These are phyloP conservation scores for Brachynemurus nebulosus DNA, from an alignment of 2,888 invertebrate genomes.

Conservation along the genomic window DNA sequence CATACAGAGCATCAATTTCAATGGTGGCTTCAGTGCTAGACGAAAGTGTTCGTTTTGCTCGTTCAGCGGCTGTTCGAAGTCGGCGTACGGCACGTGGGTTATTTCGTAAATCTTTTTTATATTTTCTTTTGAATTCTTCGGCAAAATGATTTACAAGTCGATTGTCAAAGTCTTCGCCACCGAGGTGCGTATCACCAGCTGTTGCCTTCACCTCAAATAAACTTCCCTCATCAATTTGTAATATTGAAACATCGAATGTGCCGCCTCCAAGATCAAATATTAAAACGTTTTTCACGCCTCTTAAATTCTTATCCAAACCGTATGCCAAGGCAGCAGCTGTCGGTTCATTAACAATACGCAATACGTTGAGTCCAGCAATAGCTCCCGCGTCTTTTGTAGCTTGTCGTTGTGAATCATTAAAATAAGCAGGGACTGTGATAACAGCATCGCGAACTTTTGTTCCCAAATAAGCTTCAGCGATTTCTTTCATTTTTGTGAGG, in stretches of 20 bases:
- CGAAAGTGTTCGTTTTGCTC: slow-evolving; percentile 62
- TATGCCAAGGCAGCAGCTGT: slow-evolving; percentile 45
- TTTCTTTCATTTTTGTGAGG: slow-evolving; percentile 44
- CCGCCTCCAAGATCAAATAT: slow-evolving; percentile 43
- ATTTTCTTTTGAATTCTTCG: slow-evolving; percentile 60
- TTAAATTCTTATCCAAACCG: slow-evolving; percentile 33
- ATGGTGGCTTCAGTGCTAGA: slow-evolving; percentile 62
- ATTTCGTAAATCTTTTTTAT: slow-evolving; percentile 48
- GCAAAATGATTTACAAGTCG: slow-evolving; percentile 50
- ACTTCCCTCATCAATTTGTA: slow-evolving; percentile 46
- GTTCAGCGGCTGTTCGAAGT: slow-evolving; percentile 60
- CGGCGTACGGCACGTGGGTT: slow-evolving; percentile 55
- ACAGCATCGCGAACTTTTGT: slow-evolving; percentile 52
- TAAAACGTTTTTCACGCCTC: slow-evolving; percentile 32
- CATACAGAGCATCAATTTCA: slow-evolving; percentile 61
- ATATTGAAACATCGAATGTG: slow-evolving; percentile 52
- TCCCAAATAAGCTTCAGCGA: slow-evolving; percentile 57
- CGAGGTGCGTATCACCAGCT: slow-evolving; percentile 38
- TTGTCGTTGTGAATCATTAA: slow-evolving; percentile 50
- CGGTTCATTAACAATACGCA: slow-evolving; percentile 50
- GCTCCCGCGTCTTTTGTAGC: slow-evolving; percentile 56
- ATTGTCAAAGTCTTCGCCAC: slow-evolving; percentile 38
- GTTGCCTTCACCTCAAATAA: slow-evolving; percentile 40
- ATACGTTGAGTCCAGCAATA: slow-evolving; percentile 51
- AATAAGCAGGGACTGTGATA: slow-evolving; percentile 67